Evolutionary conservation across 1,140 invertebrate species (phyloP).

Genomic region (Drosophila murphyi): DNA sequence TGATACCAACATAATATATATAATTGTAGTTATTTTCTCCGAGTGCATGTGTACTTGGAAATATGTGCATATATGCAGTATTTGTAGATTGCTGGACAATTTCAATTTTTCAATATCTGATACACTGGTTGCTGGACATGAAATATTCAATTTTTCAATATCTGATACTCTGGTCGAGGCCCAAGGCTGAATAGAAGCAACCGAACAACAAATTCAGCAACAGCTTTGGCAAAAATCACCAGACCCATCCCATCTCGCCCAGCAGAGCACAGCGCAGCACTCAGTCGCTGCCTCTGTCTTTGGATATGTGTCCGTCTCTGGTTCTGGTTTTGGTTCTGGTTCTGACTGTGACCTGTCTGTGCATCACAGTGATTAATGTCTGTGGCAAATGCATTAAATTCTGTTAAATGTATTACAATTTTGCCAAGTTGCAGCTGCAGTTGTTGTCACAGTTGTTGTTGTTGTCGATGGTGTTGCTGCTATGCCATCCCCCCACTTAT

Average conservation of each 20-base stretch:
- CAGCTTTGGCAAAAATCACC: conserved; percentile 77
- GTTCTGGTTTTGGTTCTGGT: conserved; percentile 3
- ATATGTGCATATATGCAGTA: neutral
- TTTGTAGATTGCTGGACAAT: conserved; percentile 58
- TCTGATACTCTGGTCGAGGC: conserved; percentile 62
- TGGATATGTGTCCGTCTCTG: conserved; percentile 20
- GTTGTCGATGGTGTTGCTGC: conserved; percentile 21
- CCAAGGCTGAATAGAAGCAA: conserved; percentile 36
- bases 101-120: conserved; percentile 82
- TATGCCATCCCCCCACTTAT: conserved; percentile 12
- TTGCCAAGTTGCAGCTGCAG: conserved; percentile 56
- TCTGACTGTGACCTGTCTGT: conserved; percentile 62
- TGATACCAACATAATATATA: too few species aligned
- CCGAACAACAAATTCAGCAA: conserved; percentile 30
- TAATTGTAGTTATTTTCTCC: neutral
- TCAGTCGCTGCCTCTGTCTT: conserved; percentile 5
- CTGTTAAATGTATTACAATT: conserved; percentile 84
- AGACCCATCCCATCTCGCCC: conserved; percentile 25
- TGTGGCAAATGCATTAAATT: conserved; percentile 84
- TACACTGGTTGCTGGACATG: conserved; percentile 66
- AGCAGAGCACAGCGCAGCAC: neutral
- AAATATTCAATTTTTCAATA: conserved; percentile 83
- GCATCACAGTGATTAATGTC: conserved; percentile 84
- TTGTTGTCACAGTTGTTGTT: conserved; percentile 18
- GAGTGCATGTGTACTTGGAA: conserved; percentile 33